Base-by-base conservation (phyloP, 2,113 vertebrate species). In the Sylvicapra grimmia region DNA sequence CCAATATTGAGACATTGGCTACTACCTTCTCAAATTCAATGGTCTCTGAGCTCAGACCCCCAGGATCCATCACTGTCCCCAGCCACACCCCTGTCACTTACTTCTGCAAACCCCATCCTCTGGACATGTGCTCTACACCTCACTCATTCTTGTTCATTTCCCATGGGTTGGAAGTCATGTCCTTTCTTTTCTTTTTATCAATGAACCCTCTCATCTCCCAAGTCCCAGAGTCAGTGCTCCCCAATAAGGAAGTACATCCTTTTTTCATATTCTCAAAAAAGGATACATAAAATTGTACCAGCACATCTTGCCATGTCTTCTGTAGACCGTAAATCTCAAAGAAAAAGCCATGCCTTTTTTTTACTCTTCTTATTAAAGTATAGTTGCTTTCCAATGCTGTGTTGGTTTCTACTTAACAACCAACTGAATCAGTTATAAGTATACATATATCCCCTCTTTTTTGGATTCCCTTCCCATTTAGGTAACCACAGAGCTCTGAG, bases 51-150 rank as follows among this genome's bases (percentile, higher is more conserved):
- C 16, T 59, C 53, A 86, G 27, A 86, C 27, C 27, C 47, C 51
- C 53, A 3, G 6, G 5, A 16, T 54, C 65, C 4, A 25, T 59
- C 33, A 13, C 10, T 29, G 25, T 8, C 44, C 54, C 59, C 29
- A 29, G 29, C 80, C 58, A 4, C 25, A 8, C 6, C 44, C 10
- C 29, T 40, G 27, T 49, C 31, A 11, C 53, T 54, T 5, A 53
- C 2, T 29, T 84, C 25, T 58, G 6, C 13, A 49, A n/a, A 86
- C 16, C 8, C 33, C 25, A 7, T 25, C 49, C 86, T 79, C 1
- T 1, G 77, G 61, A 63, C 2, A 3, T 14, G 0, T 31, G 2
- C 44, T 23, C 16, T 84, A 11, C 1, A 8, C 65, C 47, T 33
- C 79, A 12, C 11, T 89, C 19, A 2, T 9, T 53, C 80, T 16